Percentiles rank a stretch among this genome's conserved stretches.
Conservation (phyloP, 2,113 vertebrate species). For the Oxyruncus cristatus region DNA sequence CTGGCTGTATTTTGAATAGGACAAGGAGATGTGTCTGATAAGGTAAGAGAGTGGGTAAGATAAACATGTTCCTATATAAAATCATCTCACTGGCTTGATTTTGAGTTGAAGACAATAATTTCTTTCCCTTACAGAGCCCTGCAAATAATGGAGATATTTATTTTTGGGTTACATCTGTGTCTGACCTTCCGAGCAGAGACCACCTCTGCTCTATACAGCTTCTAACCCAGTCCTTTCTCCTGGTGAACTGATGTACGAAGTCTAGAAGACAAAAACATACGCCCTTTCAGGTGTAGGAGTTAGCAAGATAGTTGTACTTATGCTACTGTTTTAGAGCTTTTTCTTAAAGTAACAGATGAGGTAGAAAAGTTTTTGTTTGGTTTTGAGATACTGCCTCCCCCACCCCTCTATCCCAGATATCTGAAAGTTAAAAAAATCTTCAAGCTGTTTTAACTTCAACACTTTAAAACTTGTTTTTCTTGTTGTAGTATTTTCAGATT, state of each 20-base stretch:
- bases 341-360: background rate
- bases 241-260: background rate
- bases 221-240: background rate
- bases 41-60: slow-evolving; percentile 46
- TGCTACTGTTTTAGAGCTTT: background rate
- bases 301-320: background rate
- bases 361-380: background rate
- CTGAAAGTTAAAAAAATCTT: background rate
- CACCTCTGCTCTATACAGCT: background rate
- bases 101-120: background rate
- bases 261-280: background rate
- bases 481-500: background rate
- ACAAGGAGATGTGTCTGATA: slow-evolving; percentile 46
- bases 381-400: background rate
- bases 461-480: background rate
- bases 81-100: background rate
- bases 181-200: background rate
- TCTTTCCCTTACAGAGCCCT: background rate
- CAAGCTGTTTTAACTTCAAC: background rate
- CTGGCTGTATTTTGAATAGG: slow-evolving; percentile 40
- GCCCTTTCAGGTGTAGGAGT: background rate
- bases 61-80: background rate
- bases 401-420: too few relatives aligned
- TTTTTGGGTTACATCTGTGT: background rate
- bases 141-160: background rate